A percentile compares a stretch with the other conserved stretches of the same genome.
Evolutionary conservation across 2,797 vertebrate species (phyloP).

Genomic region (Aselliscus stoliczkanus): DNA sequence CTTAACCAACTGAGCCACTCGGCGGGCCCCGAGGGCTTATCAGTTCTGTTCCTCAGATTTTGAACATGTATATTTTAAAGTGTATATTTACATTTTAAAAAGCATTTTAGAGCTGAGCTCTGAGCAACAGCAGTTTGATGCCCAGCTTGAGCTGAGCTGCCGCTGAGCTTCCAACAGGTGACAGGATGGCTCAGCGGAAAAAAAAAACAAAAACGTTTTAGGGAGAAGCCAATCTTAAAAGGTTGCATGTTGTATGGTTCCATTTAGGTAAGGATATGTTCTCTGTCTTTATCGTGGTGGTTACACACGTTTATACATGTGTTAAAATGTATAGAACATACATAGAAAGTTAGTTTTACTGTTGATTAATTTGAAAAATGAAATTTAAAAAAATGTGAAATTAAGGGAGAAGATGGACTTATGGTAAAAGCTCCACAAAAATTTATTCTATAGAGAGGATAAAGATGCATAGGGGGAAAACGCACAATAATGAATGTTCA

Average conservation of each 20-base stretch:
- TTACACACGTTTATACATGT: neutral
- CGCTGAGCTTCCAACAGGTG: too few relatives aligned
- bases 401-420: neutral
- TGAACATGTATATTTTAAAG: too few relatives aligned
- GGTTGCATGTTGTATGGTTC: neutral
- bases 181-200: too few relatives aligned
- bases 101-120: too few relatives aligned
- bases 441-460: neutral
- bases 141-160: too few relatives aligned
- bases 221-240: neutral
- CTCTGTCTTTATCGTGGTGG: neutral
- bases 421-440: neutral
- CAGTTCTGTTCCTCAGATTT: neutral
- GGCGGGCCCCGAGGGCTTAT: too few relatives aligned
- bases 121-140: too few relatives aligned
- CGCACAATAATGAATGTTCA: neutral
- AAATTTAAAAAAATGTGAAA: neutral
- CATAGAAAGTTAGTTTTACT: neutral
- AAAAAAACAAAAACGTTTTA: neutral
- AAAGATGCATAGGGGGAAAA: accelerated
- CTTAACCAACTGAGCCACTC: too few relatives aligned
- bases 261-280: neutral
- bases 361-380: neutral
- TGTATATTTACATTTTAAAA: neutral
- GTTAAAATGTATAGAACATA: neutral